phyloP scores from a whole-genome alignment of 2,113 vertebrate genomes.

The Gnathonemus longibarbis region DNA sequence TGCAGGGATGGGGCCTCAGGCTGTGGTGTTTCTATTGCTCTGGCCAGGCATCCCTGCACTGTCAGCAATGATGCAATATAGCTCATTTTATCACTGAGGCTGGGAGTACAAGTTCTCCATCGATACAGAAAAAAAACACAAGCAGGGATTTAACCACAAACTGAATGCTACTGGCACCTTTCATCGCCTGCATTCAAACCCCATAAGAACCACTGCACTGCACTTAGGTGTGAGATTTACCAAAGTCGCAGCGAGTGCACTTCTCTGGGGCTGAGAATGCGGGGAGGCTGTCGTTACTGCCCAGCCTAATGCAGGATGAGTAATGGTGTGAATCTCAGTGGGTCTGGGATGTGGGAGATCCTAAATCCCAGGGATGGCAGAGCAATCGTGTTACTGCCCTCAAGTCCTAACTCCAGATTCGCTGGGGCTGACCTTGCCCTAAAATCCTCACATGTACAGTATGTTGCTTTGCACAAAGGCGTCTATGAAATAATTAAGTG shows the following conservation, averaged over 20 bases:
- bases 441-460: neutral
- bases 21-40: neutral
- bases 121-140: neutral
- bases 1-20: neutral
- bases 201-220: neutral
- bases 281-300: neutral
- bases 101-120: neutral
- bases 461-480: neutral
- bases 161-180: neutral
- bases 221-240: neutral
- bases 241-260: neutral
- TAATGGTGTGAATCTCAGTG: neutral
- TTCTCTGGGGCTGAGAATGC: neutral
- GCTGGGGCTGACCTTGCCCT: neutral
- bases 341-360: neutral
- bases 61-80: neutral
- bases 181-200: neutral
- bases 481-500: neutral
- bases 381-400: neutral
- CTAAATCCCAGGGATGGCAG: neutral
- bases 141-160: neutral
- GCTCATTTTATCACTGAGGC: neutral
- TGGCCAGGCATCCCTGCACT: neutral
- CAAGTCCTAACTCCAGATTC: neutral
- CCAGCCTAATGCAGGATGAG: neutral